phyloP scores from a whole-genome alignment of 2,113 vertebrate genomes.

The Larimichthys polyactis region DNA sequence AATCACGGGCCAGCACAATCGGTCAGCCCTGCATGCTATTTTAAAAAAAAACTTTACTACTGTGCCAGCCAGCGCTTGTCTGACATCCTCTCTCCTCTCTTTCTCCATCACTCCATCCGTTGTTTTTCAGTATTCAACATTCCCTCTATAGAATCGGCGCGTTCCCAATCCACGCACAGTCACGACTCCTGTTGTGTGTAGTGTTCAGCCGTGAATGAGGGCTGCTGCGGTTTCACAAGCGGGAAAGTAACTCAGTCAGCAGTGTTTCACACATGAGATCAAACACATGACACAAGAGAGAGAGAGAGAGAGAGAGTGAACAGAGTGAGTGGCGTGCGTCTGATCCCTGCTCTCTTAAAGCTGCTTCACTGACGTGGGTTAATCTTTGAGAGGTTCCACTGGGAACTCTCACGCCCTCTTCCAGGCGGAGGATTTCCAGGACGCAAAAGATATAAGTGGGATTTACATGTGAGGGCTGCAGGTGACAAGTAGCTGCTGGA shows the following conservation, averaged over 20 bases:
- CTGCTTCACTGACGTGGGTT: constrained; percentile 60
- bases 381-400: constrained; percentile 69
- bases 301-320: constrained; percentile 6
- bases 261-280: constrained; percentile 29
- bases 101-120: neutral
- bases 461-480: constrained; percentile 53
- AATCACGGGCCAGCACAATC: constrained; percentile 66
- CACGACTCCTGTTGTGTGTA: neutral
- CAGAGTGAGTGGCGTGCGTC: constrained; percentile 46
- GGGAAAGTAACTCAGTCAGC: constrained; percentile 27
- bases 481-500: constrained; percentile 53
- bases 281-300: constrained; percentile 22
- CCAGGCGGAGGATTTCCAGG: constrained; percentile 70
- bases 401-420: constrained; percentile 55
- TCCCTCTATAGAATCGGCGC: neutral
- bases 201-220: constrained; percentile 9
- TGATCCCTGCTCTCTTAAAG: constrained; percentile 64
- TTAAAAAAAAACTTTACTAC: constrained; percentile 66
- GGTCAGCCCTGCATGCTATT: constrained; percentile 60
- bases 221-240: constrained; percentile 26
- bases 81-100: constrained; percentile 44
- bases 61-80: constrained; percentile 51
- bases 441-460: constrained; percentile 46
- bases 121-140: neutral
- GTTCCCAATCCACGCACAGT: neutral